Percentiles rank a stretch among this genome's conserved stretches.
Conservation (phyloP, 2,113 vertebrate species). For the Furnarius figulus region DNA sequence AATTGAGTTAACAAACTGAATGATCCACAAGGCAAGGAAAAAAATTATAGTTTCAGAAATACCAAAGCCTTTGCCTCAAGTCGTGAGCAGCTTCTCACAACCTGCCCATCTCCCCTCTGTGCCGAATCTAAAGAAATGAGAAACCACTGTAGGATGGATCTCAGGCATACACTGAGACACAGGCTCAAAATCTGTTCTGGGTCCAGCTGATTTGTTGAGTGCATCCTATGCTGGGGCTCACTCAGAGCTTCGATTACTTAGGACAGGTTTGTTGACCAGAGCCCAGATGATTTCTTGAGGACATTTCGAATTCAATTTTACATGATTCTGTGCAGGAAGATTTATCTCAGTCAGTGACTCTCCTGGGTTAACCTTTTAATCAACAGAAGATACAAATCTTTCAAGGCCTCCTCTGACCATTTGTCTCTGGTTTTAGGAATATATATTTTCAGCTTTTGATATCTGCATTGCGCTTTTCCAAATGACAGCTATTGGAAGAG, state of each 20-base stretch:
- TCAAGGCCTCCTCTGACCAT: neutral
- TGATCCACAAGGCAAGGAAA: neutral
- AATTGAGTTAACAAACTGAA: neutral
- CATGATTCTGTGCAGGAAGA: neutral
- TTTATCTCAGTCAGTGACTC: neutral
- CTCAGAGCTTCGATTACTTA: neutral
- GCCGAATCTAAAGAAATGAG: neutral
- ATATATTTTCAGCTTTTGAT: neutral
- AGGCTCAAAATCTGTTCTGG: neutral
- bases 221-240: fast-evolving
- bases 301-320: conserved; percentile 16
- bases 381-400: conserved; percentile 3
- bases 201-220: neutral
- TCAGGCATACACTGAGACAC: neutral
- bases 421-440: neutral
- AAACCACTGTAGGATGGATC: fast-evolving
- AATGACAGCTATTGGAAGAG: neutral
- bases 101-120: neutral
- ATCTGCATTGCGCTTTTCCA: neutral
- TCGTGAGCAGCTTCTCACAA: neutral
- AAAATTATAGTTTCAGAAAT: neutral
- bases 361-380: neutral
- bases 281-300: neutral
- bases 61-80: neutral
- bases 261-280: neutral